Percentiles rank a stretch among this genome's conserved stretches.
phyloP scores from a whole-genome alignment of 2,888 invertebrate species.

The Teleiodes luculella region DNA sequence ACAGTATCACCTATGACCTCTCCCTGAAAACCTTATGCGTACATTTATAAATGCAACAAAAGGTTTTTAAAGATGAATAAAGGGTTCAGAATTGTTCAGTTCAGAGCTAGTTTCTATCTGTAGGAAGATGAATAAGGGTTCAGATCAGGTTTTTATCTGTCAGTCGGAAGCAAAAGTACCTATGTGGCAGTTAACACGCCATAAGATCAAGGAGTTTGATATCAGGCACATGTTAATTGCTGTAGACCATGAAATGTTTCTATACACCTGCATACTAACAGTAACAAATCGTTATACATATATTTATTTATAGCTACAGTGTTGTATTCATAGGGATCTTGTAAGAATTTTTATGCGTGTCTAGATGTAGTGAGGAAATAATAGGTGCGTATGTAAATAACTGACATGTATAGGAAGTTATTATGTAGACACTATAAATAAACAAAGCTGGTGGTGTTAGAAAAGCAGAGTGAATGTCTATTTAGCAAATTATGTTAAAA shows the following conservation, averaged over 20 bases:
- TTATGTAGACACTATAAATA: background rate
- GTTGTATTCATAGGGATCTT: background rate
- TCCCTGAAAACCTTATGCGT: no score
- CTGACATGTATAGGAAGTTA: background rate
- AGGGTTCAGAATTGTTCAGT: no score
- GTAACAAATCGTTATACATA: no score
- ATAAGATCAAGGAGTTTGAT: slow-evolving; percentile 16
- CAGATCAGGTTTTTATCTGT: no score
- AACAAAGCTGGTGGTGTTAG: background rate
- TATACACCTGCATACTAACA: background rate
- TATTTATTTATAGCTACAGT: background rate
- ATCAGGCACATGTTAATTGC: slow-evolving; percentile 16
- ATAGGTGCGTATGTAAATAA: background rate
- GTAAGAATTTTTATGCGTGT: slow-evolving; percentile 6
- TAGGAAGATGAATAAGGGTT: no score
- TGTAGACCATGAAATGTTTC: background rate
- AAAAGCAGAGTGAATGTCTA: no score
- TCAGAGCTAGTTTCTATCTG: no score
- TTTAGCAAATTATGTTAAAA: no score
- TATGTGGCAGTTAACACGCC: slow-evolving; percentile 15
- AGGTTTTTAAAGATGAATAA: no score
- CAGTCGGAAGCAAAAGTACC: slow-evolving; percentile 10
- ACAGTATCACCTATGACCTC: no score
- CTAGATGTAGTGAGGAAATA: background rate
- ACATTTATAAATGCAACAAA: no score